These are phyloP conservation scores for Drosophila chauvacae DNA, from an alignment of 1,140 invertebrate genomes.

Conservation along the genomic window DNA sequence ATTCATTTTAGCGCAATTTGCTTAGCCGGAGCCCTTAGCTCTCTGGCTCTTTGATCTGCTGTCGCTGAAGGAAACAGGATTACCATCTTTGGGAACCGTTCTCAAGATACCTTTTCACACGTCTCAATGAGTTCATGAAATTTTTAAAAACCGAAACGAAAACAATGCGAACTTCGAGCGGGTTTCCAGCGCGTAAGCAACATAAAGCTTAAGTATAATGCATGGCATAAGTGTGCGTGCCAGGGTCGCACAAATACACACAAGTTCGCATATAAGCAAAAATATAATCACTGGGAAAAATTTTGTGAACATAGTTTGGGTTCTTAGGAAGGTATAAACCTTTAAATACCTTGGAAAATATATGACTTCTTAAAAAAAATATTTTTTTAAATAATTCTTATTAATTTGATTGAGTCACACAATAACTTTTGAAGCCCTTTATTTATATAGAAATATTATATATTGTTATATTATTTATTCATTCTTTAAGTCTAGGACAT, in stretches of 20 bases:
- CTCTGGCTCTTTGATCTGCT: conserved; percentile 30
- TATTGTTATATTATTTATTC: no score
- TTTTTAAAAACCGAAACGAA: conserved; percentile 65
- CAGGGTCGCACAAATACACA: conserved; percentile 44
- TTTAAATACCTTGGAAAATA: neutral
- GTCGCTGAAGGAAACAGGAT: conserved; percentile 42
- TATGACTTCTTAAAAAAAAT: neutral
- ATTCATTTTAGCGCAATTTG: conserved; percentile 80
- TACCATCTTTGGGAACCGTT: conserved; percentile 47
- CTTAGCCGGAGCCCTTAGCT: conserved; percentile 51
- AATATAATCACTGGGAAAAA: neutral
- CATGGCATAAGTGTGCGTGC: conserved; percentile 67
- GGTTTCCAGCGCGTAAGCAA: conserved; percentile 61
- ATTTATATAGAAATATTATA: no score
- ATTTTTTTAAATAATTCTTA: no score
- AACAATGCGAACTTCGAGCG: conserved; percentile 56
- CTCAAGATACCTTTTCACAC: conserved; percentile 64
- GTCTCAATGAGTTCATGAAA: conserved; percentile 76
- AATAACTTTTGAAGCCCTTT: neutral
- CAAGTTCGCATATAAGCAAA: neutral
- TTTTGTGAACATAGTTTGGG: neutral
- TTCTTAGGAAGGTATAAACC: no score
- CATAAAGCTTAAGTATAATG: conserved; percentile 79
- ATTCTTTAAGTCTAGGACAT: no score
- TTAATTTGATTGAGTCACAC: neutral